A percentile compares a stretch with the other conserved stretches of the same genome.
Conservation (phyloP, 2,113 vertebrate genomes). For the Panthera leo region DNA sequence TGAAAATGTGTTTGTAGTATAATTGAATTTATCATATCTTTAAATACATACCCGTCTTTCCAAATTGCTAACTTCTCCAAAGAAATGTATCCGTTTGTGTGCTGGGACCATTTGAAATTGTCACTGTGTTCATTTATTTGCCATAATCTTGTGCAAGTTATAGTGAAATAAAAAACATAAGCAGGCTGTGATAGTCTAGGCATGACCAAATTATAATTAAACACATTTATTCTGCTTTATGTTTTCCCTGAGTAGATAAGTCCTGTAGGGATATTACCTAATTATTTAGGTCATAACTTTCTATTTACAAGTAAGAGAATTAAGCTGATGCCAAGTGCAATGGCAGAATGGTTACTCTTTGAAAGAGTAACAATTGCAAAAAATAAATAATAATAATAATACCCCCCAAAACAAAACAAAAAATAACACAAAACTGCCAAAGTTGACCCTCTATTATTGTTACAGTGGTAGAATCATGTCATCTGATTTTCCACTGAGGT, state of each 20-base stretch:
- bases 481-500: not conserved
- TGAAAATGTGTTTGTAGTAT: not conserved
- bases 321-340: not conserved
- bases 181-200: not conserved
- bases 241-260: not conserved
- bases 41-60: not conserved
- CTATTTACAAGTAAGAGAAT: conserved; percentile 33
- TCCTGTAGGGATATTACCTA: conserved; percentile 16
- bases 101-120: not conserved
- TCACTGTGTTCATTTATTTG: not conserved
- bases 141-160: not conserved
- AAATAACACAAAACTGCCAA: not conserved
- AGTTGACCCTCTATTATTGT: not conserved
- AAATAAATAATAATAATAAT: not conserved
- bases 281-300: conserved; percentile 51
- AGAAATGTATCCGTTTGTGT: not conserved
- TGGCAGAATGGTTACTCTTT: not conserved
- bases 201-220: conserved; percentile 58
- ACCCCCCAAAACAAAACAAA: not conserved
- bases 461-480: not conserved
- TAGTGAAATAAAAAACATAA: conserved; percentile 23
- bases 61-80: not conserved
- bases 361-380: not conserved
- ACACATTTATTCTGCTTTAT: conserved; percentile 46
- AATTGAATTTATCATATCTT: not conserved